These are phyloP conservation scores for Bradypus variegatus DNA, from an alignment of 2,797 vertebrate species.

Conservation along the genomic window DNA sequence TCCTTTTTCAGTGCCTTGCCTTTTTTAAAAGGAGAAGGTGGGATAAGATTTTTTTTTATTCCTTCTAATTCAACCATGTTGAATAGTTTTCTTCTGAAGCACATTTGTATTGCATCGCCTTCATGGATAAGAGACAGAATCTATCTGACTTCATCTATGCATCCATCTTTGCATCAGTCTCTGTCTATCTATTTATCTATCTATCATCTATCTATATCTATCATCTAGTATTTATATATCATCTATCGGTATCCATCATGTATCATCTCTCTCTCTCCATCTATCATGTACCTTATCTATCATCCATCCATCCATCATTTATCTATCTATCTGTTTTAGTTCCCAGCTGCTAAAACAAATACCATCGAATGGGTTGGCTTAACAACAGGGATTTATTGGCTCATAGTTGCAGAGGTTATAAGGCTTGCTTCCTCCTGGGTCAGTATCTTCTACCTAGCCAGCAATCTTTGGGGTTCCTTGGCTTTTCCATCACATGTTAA, in stretches of 20 bases:
- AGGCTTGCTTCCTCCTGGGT: too few species aligned
- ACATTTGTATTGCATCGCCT: background rate
- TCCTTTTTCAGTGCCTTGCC: background rate
- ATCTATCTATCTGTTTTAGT: background rate
- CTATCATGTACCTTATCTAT: too few species aligned
- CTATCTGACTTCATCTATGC: background rate
- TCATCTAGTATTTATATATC: background rate
- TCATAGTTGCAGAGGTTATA: too few species aligned
- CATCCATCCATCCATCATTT: background rate
- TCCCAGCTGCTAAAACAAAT: too few species aligned
- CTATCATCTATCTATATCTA: background rate
- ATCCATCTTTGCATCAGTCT: background rate
- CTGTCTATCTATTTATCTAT: background rate
- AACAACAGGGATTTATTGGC: too few species aligned
- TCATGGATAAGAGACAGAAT: background rate
- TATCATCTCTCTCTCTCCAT: background rate
- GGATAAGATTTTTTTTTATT: background rate
- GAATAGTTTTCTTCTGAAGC: background rate
- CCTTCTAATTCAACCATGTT: background rate
- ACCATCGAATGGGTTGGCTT: too few species aligned
- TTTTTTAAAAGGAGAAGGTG: background rate
- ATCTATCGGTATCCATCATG: too few species aligned
- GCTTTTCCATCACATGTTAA: too few species aligned
- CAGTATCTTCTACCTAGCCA: too few species aligned
- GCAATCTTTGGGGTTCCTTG: too few species aligned